Evolutionary conservation across 2,888 invertebrate species (phyloP), one percentile per base, ranked within the genome.

Genomic region (Tethea ocularis): DNA sequence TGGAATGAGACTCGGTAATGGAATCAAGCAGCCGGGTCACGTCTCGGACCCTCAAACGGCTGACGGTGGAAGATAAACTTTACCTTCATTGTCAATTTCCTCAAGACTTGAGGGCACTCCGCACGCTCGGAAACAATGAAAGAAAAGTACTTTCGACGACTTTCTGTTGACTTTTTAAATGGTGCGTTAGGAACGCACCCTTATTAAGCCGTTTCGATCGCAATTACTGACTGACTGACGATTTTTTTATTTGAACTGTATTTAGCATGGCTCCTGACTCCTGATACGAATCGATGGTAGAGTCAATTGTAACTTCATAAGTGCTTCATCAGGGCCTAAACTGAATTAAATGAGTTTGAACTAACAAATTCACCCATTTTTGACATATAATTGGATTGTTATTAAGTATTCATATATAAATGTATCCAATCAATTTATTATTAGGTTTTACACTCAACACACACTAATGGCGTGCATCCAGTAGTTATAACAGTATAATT

Each of bases 41-140:
- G 90, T 89, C 82, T 76, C 77, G 72, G 80, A 75, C 84, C 87
- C 86, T 86, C 87, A 85, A 87, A 87, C 84, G 88, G 88, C 89
- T 89, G 90, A 87, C 88, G 81, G 81, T 78, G 78, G 80, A 89
- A 89, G 89, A 90, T 91, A 90, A 91, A 91, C 87, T 88, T 89
- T 87, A 89, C 89, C 89, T 89, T 89, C 90, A 91, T 91, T 90
- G 89, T 87, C 90, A 90, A 91, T 91, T 90, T 91, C 87, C 91
- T 86, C 73, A 76, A 86, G 86, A 81, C 83, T 84, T 78, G 83
- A 87, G 88, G 82, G 84, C 79, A 82, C 85, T 86, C 80, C 75
- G 77, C 76, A 80, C 80, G 82, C 81, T 77, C 80, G 84, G 85
- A 87, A 86, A 89, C 88, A 90, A 87, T 87, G 87, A 86, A 86